Percentiles rank a stretch among this genome's conserved stretches.
Evolutionary conservation across 2,888 invertebrate species (phyloP).

Genomic region (Pheosia tremula): DNA sequence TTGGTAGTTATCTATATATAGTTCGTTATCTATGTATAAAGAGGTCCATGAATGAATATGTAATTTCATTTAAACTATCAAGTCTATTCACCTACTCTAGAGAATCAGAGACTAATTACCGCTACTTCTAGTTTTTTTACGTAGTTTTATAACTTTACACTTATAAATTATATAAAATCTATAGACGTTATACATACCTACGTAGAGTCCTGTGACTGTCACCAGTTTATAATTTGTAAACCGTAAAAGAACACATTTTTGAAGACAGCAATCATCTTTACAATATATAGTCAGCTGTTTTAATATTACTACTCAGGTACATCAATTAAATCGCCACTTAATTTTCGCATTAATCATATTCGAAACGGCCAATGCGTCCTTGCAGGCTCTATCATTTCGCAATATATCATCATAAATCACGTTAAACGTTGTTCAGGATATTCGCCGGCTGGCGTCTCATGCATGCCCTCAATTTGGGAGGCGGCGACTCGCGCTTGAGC

Average conservation of each 20-base stretch:
- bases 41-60: neutral
- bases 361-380: slow-evolving; percentile 39
- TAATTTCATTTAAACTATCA: neutral
- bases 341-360: slow-evolving; percentile 49
- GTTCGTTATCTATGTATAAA: neutral
- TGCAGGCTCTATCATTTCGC: slow-evolving; percentile 54
- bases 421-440: slow-evolving; percentile 55
- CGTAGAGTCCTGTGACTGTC: too few species aligned
- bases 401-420: slow-evolving; percentile 75
- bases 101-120: too few species aligned
- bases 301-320: neutral
- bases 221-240: too few species aligned
- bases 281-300: too few species aligned
- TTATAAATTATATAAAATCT: too few species aligned
- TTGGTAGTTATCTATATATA: neutral
- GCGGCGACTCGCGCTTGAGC: slow-evolving; percentile 36
- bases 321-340: slow-evolving; percentile 21
- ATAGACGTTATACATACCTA: too few species aligned
- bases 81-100: too few species aligned
- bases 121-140: too few species aligned
- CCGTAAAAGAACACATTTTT: too few species aligned
- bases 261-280: too few species aligned
- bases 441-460: slow-evolving; percentile 46
- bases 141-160: too few species aligned
- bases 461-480: slow-evolving; percentile 55